Evolutionary conservation across 2,113 vertebrate species (phyloP).

Genomic region (Porphyrio hochstetteri): DNA sequence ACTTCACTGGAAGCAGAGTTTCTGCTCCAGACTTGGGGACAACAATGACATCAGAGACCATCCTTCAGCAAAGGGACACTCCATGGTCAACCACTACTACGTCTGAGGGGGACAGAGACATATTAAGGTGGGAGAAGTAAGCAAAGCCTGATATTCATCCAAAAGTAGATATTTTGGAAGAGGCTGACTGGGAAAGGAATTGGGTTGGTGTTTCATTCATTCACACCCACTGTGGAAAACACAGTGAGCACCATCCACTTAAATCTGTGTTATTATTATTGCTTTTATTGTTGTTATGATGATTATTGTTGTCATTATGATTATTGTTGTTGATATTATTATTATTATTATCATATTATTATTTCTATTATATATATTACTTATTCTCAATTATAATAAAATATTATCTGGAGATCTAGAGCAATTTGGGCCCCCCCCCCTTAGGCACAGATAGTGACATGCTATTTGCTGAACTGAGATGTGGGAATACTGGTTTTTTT

Average conservation of each 20-base stretch:
- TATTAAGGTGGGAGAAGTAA: neutral
- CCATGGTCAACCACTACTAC: neutral
- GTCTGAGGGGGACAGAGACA: neutral
- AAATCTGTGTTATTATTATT: neutral
- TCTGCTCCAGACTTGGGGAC: neutral
- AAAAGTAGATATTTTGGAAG: neutral
- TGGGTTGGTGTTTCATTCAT: neutral
- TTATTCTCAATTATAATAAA: constrained; percentile 16
- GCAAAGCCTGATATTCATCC: neutral
- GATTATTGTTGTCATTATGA: neutral
- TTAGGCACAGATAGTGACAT: neutral
- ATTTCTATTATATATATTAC: neutral
- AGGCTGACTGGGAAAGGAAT: neutral
- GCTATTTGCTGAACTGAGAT: neutral
- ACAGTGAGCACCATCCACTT: neutral
- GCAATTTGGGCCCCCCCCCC: neutral
- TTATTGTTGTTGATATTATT: no score
- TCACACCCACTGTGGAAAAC: neutral
- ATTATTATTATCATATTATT: neutral
- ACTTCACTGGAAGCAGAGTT: neutral
- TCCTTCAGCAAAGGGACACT: neutral
- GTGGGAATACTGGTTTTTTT: neutral
- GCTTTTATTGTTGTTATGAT: neutral
- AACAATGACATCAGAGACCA: neutral
- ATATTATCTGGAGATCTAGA: neutral